Conservation (phyloP, 2,113 vertebrate species). For the Boulengeromyrus knoepffleri region DNA sequence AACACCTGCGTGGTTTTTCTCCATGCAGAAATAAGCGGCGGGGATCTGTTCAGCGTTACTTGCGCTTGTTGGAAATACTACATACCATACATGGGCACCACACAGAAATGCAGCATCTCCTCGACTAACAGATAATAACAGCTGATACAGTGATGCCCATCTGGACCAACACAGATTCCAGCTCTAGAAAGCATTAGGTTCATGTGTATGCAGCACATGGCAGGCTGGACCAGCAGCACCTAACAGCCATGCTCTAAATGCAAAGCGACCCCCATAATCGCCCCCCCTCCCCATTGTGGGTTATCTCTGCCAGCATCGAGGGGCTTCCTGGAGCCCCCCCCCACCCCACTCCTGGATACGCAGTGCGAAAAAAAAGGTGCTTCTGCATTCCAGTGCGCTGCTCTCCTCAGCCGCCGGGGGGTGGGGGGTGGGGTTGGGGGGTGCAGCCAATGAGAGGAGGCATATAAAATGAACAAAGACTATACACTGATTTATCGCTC, state of each 20-base stretch:
- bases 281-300: background rate
- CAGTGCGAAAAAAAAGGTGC: slow-evolving; percentile 37
- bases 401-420: background rate
- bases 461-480: background rate
- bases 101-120: background rate
- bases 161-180: background rate
- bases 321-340: background rate
- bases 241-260: background rate
- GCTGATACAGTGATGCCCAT: background rate
- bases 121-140: background rate
- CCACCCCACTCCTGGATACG: slow-evolving; percentile 18
- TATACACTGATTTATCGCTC: slow-evolving; percentile 13
- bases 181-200: background rate
- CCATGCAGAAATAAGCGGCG: background rate
- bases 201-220: background rate
- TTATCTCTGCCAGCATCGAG: background rate
- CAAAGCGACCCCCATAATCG: background rate
- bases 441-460: background rate
- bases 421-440: background rate
- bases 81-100: background rate
- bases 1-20: background rate
- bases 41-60: background rate
- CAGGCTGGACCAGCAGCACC: background rate
- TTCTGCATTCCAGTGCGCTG: slow-evolving; percentile 30
- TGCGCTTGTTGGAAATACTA: background rate